Evolutionary conservation across 2,797 vertebrate species (phyloP).

Genomic region (Pseudochirops corinnae): DNA sequence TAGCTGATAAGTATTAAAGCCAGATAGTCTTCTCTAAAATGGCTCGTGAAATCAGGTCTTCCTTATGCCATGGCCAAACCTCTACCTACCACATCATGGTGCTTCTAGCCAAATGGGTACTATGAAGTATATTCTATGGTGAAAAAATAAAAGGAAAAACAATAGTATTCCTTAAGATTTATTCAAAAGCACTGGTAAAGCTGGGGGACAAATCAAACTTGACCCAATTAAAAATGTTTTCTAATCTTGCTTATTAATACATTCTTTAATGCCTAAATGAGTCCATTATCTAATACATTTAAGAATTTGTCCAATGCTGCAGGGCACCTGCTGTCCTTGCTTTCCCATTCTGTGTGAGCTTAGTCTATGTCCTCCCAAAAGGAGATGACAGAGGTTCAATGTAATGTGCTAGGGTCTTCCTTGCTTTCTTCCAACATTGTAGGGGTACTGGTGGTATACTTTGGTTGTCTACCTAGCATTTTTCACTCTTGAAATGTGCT

Average conservation of each 20-base stretch:
- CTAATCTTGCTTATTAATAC: not conserved
- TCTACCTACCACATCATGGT: not conserved
- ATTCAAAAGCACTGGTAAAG: not conserved
- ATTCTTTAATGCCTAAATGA: not conserved
- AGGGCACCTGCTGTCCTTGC: not conserved
- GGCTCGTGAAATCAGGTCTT: not conserved
- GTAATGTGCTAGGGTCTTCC: not conserved
- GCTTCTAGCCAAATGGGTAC: not conserved
- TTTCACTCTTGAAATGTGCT: not conserved
- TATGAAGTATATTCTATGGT: not conserved
- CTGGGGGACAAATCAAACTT: not conserved
- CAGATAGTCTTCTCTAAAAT: not conserved
- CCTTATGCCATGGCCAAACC: not conserved
- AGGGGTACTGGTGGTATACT: not conserved
- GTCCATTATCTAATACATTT: not conserved
- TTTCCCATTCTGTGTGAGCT: not conserved
- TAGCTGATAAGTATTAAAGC: not conserved
- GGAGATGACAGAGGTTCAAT: not conserved
- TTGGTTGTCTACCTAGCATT: not conserved
- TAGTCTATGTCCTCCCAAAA: not conserved
- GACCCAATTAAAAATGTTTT: not conserved
- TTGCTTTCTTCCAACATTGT: not conserved
- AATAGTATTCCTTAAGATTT: not conserved
- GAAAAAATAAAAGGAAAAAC: not conserved
- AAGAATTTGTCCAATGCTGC: not conserved